Percentiles rank a stretch among this genome's conserved stretches.
Conservation (phyloP, 92 coral and sea anemone genomes). For the Bergia sp. region DNA sequence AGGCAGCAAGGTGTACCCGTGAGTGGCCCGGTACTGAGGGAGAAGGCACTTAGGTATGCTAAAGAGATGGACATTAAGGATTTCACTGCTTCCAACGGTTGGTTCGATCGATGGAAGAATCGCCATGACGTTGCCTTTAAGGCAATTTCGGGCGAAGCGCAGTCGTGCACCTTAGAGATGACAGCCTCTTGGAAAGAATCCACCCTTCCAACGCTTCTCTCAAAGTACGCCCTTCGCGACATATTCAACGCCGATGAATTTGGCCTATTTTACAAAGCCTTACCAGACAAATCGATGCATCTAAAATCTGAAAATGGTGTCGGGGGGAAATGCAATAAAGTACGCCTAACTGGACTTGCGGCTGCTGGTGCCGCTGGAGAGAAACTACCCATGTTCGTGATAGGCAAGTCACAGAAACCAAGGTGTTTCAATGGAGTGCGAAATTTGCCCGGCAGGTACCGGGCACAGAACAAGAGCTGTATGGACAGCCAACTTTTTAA, state of each 20-base stretch:
- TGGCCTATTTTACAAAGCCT: constrained; percentile 60
- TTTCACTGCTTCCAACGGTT: constrained; percentile 70
- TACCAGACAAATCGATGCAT: constrained; percentile 61
- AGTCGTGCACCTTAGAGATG: constrained; percentile 61
- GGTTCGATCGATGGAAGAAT: constrained; percentile 67
- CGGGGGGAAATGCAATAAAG: constrained; percentile 51
- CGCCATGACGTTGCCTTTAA: constrained; percentile 56
- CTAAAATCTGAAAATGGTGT: constrained; percentile 53
- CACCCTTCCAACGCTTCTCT: constrained; percentile 59
- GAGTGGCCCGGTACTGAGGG: constrained; percentile 67
- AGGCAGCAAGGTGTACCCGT: constrained; percentile 62
- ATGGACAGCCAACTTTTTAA: constrained; percentile 60
- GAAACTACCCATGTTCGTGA: constrained; percentile 65
- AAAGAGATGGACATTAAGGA: constrained; percentile 59
- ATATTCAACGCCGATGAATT: constrained; percentile 60
- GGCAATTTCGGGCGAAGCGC: constrained; percentile 61
- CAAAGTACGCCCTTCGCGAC: constrained; percentile 57
- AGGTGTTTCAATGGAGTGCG: constrained; percentile 57
- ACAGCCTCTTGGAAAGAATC: constrained; percentile 59
- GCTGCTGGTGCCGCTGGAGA: constrained; percentile 60
- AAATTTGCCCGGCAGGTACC: constrained; percentile 53
- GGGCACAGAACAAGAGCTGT: constrained; percentile 49
- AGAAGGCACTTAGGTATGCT: constrained; percentile 65
- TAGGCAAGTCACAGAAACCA: constrained; percentile 67
- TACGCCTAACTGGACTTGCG: constrained; percentile 59